Percentiles rank a stretch among this genome's conserved stretches.
Conservation (phyloP, 2,113 vertebrate species). For the Chaetodon trifascialis region DNA sequence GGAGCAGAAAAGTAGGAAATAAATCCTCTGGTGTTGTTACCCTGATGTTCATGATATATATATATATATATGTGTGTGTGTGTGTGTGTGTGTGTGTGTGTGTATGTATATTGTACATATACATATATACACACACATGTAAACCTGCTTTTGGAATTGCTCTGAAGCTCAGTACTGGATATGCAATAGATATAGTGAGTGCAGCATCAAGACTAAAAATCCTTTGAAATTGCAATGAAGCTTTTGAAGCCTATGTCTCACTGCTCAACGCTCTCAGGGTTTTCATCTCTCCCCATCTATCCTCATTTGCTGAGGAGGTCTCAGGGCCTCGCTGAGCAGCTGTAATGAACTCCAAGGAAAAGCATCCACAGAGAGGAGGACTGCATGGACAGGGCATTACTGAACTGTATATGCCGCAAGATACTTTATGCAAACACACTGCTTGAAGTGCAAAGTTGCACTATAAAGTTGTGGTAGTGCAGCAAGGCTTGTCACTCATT, state of each 20-base stretch:
- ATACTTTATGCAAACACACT: slow-evolving; percentile 25
- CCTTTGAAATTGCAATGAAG: slow-evolving; percentile 70
- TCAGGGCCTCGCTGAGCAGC: slow-evolving; percentile 50
- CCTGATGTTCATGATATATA: no score
- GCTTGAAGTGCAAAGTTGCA: not conserved
- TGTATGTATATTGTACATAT: no score
- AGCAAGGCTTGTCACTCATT: slow-evolving; percentile 17
- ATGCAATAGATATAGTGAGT: slow-evolving; percentile 23
- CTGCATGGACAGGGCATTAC: slow-evolving; percentile 25
- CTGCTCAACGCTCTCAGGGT: slow-evolving; percentile 62
- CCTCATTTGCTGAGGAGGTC: slow-evolving; percentile 65
- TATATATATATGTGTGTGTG: no score
- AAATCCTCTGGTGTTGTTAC: no score
- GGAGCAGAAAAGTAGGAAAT: no score
- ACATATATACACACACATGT: not conserved
- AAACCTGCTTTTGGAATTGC: slow-evolving; percentile 35
- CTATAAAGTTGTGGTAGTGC: not conserved
- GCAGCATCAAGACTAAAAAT: slow-evolving; percentile 51
- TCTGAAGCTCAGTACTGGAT: slow-evolving; percentile 40
- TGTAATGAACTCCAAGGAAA: slow-evolving; percentile 65
- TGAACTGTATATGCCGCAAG: not conserved
- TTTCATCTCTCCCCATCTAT: slow-evolving; percentile 70
- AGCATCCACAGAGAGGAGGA: slow-evolving; percentile 33
- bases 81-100: no score
- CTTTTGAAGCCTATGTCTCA: slow-evolving; percentile 73